Conservation (phyloP, 2,113 vertebrate species). For the Pomatorhinus ruficollis region DNA sequence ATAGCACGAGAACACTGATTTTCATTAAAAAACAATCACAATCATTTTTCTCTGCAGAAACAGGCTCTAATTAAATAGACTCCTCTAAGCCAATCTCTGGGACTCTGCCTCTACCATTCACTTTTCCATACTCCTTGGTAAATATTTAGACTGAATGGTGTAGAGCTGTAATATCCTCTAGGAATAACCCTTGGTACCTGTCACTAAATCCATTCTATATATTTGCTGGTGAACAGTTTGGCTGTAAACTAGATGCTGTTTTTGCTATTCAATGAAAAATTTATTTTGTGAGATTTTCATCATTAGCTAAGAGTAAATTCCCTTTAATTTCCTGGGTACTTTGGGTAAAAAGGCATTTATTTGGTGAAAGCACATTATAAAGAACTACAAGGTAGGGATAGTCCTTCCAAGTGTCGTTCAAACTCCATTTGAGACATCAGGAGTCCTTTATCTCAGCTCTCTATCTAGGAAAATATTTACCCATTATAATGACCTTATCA, state of each 20-base stretch:
- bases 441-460: slow-evolving; percentile 28
- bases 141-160: background rate
- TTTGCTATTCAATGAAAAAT: background rate
- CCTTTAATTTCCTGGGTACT: background rate
- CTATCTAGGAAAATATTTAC: slow-evolving; percentile 67
- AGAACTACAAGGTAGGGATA: background rate
- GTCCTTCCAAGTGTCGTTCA: background rate
- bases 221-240: background rate
- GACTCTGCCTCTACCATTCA: background rate
- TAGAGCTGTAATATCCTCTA: background rate
- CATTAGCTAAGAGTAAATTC: background rate
- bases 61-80: background rate
- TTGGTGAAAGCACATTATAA: background rate
- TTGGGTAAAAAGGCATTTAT: background rate
- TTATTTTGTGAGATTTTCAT: background rate
- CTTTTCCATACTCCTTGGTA: background rate
- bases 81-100: background rate
- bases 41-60: background rate
- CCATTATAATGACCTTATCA: slow-evolving; percentile 40
- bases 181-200: background rate
- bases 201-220: background rate
- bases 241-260: background rate
- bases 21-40: background rate
- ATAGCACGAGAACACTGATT: background rate
- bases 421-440: slow-evolving; percentile 6